Percentiles rank a stretch among this genome's conserved stretches.
Evolutionary conservation across 2,113 vertebrate genomes (phyloP).

Genomic region (Malurus cyaneus): DNA sequence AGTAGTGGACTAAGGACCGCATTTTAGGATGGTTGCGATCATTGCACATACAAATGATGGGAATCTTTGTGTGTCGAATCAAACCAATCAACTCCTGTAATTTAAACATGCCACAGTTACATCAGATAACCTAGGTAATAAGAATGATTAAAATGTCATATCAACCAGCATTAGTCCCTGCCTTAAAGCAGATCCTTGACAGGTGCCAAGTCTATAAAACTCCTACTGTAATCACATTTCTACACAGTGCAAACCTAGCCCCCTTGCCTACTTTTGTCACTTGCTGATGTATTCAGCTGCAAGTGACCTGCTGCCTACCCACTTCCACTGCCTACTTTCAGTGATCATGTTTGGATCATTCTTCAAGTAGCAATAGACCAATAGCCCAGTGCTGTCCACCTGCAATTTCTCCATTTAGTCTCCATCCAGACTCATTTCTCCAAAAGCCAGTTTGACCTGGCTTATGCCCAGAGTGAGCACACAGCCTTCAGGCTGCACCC

Average conservation of each 20-base stretch:
- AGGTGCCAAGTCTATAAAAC: neutral
- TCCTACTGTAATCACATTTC: neutral
- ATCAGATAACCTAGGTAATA: neutral
- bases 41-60: conserved; percentile 99
- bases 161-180: neutral
- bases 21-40: conserved; percentile 96
- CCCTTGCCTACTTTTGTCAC: neutral
- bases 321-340: neutral
- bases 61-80: conserved; percentile 90
- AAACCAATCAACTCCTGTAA: conserved; percentile 89
- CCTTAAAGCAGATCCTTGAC: neutral
- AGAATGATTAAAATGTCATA: neutral
- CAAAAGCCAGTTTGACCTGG: neutral
- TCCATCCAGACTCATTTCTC: neutral
- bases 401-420: neutral
- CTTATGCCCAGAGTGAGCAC: neutral
- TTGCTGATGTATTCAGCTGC: neutral
- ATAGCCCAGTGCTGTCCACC: neutral
- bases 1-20: conserved; percentile 92
- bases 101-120: neutral
- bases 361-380: neutral
- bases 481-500: neutral
- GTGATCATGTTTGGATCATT: neutral
- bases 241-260: neutral
- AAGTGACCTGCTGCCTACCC: neutral